Evolutionary conservation across 2,888 invertebrate genomes (phyloP).

Genomic region (Agonopterix subpropinquella): DNA sequence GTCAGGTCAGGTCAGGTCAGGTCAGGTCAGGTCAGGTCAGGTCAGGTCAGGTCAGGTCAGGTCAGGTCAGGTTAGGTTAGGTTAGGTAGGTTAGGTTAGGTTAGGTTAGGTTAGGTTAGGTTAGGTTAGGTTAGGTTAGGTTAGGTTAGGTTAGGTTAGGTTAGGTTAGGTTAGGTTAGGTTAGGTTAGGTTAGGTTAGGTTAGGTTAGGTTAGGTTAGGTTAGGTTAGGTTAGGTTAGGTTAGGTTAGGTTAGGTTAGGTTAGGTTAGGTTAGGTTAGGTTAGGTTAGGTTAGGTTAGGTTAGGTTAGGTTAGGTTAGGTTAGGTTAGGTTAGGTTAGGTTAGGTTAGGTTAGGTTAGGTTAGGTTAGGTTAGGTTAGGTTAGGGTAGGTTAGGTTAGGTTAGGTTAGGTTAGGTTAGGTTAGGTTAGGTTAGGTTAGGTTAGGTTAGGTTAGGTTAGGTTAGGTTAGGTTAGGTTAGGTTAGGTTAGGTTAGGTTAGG

Average conservation of each 20-base stretch:
- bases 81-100: conserved; percentile 5
- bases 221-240: conserved; percentile 11
- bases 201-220: conserved; percentile 6
- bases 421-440: conserved; percentile 15
- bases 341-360: conserved; percentile 7
- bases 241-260: conserved; percentile 9
- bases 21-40: conserved; percentile 4
- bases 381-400: too few relatives aligned
- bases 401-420: conserved; percentile 14
- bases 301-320: conserved; percentile 12
- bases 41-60: conserved; percentile 4
- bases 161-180: conserved; percentile 5
- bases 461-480: conserved; percentile 13
- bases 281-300: conserved; percentile 8
- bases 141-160: conserved; percentile 6
- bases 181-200: conserved; percentile 5
- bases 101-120: conserved; percentile 5
- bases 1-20: conserved; percentile 4
- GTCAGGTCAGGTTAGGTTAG: conserved; percentile 5
- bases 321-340: conserved; percentile 13
- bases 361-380: conserved; percentile 13
- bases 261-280: conserved; percentile 9
- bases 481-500: conserved; percentile 11
- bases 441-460: conserved; percentile 15
- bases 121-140: conserved; percentile 6